A percentile compares a stretch with the other conserved stretches of the same genome.
phyloP scores from a whole-genome alignment of 1,140 invertebrate genomes.

The Lamellibrachia luymesi region DNA sequence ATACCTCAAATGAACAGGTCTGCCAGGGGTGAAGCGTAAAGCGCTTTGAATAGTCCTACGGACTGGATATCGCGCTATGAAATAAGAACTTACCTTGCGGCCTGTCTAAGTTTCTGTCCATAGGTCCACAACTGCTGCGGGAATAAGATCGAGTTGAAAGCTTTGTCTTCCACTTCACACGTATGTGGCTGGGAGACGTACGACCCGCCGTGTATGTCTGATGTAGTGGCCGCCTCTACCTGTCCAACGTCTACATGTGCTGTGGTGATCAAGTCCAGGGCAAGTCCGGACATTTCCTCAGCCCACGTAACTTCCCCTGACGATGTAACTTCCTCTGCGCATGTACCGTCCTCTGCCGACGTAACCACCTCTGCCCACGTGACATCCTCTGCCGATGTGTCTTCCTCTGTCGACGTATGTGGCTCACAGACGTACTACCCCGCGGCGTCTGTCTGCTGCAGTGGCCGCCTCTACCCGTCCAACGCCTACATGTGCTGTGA shows the following conservation, averaged over 20 bases:
- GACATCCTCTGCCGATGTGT: too few species aligned
- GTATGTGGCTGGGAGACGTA: not conserved
- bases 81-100: too few species aligned
- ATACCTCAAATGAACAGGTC: too few species aligned
- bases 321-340: too few species aligned
- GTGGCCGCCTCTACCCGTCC: not conserved
- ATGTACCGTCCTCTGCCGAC: too few species aligned
- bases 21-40: too few species aligned
- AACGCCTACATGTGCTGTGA: not conserved
- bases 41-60: too few species aligned
- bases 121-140: not conserved
- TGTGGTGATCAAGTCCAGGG: not conserved
- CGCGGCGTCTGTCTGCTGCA: not conserved
- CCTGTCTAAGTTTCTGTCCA: not conserved
- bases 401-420: not conserved
- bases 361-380: too few species aligned
- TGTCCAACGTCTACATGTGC: not conserved
- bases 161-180: too few species aligned
- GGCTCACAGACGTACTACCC: not conserved
- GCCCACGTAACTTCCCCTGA: too few species aligned
- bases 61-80: too few species aligned
- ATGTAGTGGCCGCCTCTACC: not conserved
- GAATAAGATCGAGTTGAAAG: not conserved
- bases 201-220: not conserved
- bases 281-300: too few species aligned